A percentile compares a stretch with the other conserved stretches of the same genome.
Conservation (phyloP, 2,888 invertebrate species). For the Chaitophorus viminalis region DNA sequence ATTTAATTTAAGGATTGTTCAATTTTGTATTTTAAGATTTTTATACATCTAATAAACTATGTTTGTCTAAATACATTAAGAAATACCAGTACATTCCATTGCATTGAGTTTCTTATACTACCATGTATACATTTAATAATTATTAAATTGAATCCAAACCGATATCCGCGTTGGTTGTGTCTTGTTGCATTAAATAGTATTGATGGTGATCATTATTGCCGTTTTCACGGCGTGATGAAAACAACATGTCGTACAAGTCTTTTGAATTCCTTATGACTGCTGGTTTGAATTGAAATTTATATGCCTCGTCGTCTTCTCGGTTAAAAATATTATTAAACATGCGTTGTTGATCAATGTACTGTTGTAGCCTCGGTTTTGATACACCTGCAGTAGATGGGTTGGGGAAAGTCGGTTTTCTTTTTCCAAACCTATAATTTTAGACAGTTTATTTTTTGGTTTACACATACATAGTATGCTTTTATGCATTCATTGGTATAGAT, state of each 20-base stretch:
- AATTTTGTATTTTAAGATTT: neutral
- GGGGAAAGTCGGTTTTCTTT: constrained; percentile 34
- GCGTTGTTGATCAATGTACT: constrained; percentile 33
- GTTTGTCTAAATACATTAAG: neutral
- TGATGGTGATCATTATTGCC: constrained; percentile 27
- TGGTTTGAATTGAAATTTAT: constrained; percentile 36
- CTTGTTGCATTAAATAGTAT: constrained; percentile 39
- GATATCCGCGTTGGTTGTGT: constrained; percentile 6
- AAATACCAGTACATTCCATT: neutral
- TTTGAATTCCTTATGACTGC: constrained; percentile 42
- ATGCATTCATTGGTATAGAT: neutral
- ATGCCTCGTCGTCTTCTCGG: constrained; percentile 23
- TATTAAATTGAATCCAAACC: constrained; percentile 18
- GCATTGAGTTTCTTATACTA: constrained; percentile 14
- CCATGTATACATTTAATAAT: neutral
- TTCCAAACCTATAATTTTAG: constrained; percentile 36
- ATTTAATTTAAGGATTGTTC: neutral
- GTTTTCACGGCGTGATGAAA: constrained; percentile 33
- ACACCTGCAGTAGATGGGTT: neutral
- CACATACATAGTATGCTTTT: neutral
- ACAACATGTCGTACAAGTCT: constrained; percentile 50
- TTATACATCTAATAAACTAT: neutral
- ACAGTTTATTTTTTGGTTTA: neutral
- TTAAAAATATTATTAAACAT: constrained; percentile 10
- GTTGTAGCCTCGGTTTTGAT: constrained; percentile 21